Base-by-base conservation (phyloP, 2,113 vertebrate genomes). In the Myxocyprinus asiaticus region DNA sequence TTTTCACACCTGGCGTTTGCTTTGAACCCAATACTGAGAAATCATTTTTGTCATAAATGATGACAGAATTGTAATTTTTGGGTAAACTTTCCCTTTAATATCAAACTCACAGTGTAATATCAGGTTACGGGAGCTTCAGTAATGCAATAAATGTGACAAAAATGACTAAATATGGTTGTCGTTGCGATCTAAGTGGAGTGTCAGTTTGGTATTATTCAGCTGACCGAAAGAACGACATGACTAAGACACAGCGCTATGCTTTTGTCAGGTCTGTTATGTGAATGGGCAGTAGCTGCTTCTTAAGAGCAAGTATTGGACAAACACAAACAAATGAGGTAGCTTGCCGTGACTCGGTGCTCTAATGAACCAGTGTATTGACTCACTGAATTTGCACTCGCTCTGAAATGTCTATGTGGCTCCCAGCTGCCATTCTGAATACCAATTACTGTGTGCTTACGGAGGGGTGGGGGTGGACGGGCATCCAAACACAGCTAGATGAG, bases 301-400 rank as follows among this genome's bases (percentile, higher is more conserved):
- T 92, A 91, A 91, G 91, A 91, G 90, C 88, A 89, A 91, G 90
- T 93, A 92, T 93, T 93, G 93, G 90, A 92, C 92, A 93, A 94
- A 93, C 90, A 92, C 91, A 93, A 93, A 93, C 91, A 93, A 93
- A 93, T 88, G 91, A 92, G 91, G 91, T 90, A 89, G 91, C 88
- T 89, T 88, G 89, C 92, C 90, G 90, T 93, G 92, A 93, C 91
- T 94, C 91, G 92, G 90, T 91, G 88, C 90, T 91, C 91, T 94
- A 94, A 94, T 93, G 91, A 94, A 93, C 88, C 93, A 93, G 86
- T 84, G 89, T 93, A 94, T 94, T 94, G 93, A 94, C 93, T 93
- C 88, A 90, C 90, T 92, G 89, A 91, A 91, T 92, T 90, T 86
- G 68, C 4, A 86, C 68, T 82, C 83, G 88, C 85, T 92, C 90